These are phyloP conservation scores for Porites rus DNA, from an alignment of 92 coral and sea anemone genomes.

Conservation along the genomic window DNA sequence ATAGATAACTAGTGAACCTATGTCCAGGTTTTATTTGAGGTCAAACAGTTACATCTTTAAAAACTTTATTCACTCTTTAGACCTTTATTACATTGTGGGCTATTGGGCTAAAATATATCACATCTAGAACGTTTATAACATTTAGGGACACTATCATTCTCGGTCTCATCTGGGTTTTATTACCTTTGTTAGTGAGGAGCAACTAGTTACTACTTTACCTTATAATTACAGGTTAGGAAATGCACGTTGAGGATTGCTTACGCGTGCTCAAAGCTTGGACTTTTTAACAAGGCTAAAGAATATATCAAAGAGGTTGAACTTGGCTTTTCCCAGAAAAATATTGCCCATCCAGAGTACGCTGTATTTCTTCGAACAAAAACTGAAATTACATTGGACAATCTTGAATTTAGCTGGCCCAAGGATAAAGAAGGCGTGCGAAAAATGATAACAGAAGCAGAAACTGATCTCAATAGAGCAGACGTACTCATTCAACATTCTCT, in stretches of 20 bases:
- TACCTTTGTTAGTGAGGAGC: too few species aligned
- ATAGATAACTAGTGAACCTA: too few species aligned
- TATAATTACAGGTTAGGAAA: constrained; percentile 9
- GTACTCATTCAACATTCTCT: background rate
- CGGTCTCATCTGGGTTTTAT: too few species aligned
- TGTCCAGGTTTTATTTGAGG: too few species aligned
- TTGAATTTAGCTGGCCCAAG: background rate
- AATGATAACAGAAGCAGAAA: constrained; percentile 1
- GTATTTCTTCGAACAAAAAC: constrained; percentile 25
- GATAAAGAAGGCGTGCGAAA: background rate
- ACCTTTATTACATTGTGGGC: too few species aligned
- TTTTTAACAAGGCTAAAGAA: constrained; percentile 6
- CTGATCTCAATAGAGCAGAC: constrained; percentile 18
- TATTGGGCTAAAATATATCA: too few species aligned
- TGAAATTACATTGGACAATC: constrained; percentile 8
- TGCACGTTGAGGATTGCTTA: constrained; percentile 12
- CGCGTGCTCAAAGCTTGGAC: constrained; percentile 24
- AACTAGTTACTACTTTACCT: background rate
- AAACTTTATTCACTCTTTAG: too few species aligned
- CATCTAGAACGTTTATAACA: too few species aligned
- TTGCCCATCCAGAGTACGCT: background rate
- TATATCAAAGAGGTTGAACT: constrained; percentile 12
- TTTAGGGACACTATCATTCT: too few species aligned
- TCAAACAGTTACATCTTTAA: too few species aligned
- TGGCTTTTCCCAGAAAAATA: background rate